These are phyloP conservation scores for Tricholauxania praeusta DNA, from an alignment of 2,888 invertebrate genomes.

Conservation along the genomic window DNA sequence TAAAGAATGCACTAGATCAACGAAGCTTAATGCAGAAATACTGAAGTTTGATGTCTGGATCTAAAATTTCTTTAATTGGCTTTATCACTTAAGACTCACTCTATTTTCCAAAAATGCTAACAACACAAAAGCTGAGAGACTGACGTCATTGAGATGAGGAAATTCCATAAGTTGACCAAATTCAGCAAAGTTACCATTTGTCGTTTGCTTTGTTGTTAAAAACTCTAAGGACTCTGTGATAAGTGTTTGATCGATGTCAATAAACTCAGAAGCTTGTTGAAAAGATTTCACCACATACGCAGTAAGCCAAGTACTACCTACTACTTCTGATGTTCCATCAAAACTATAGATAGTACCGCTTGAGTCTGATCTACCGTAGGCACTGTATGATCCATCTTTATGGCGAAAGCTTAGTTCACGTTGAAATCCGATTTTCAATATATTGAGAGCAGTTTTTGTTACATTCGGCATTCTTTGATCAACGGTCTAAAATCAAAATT, in stretches of 20 bases:
- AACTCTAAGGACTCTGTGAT: conserved; percentile 78
- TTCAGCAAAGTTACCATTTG: conserved; percentile 85
- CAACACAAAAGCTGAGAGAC: conserved; percentile 83
- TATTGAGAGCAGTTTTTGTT: conserved; percentile 71
- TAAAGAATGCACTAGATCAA: no score
- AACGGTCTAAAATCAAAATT: conserved; percentile 67
- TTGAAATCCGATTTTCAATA: conserved; percentile 76
- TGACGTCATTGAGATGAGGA: conserved; percentile 76
- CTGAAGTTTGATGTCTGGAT: no score
- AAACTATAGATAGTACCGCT: conserved; percentile 69
- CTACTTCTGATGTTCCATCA: conserved; percentile 72
- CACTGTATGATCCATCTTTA: conserved; percentile 83
- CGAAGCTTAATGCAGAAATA: no score
- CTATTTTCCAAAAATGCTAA: conserved; percentile 79
- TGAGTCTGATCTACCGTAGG: conserved; percentile 72
- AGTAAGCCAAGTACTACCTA: conserved; percentile 84
- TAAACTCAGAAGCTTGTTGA: conserved; percentile 77
- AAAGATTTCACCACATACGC: conserved; percentile 87
- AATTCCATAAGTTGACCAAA: conserved; percentile 77
- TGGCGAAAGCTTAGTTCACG: conserved; percentile 82
- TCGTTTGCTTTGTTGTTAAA: conserved; percentile 76
- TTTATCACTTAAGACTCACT: conserved; percentile 61
- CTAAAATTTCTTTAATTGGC: not conserved
- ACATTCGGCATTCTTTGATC: conserved; percentile 77
- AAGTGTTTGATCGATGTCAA: conserved; percentile 78